Evolutionary conservation across 2,113 vertebrate genomes (phyloP).

Genomic region (Corythoichthys intestinalis): DNA sequence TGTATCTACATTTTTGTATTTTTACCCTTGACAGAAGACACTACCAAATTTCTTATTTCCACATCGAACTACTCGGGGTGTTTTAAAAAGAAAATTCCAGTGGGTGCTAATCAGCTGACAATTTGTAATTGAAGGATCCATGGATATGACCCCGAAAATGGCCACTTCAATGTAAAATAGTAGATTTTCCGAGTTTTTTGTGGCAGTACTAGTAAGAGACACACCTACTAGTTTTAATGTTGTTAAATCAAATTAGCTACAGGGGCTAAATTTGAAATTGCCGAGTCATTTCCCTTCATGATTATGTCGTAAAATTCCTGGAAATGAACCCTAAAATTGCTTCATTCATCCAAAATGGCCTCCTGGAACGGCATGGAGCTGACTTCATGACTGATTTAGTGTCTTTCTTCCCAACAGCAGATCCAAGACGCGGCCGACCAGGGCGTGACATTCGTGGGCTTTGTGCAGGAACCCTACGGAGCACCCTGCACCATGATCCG

Average conservation of each 20-base stretch:
- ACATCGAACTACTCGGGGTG: neutral
- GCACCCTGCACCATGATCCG: slow-evolving; percentile 56
- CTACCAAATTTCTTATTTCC: neutral
- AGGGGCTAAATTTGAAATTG: neutral
- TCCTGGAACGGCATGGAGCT: neutral
- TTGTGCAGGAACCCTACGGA: slow-evolving; percentile 81
- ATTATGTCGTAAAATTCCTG: too few relatives aligned
- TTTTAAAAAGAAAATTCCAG: neutral
- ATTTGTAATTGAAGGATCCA: neutral
- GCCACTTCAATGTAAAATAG: neutral
- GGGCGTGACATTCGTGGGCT: slow-evolving; percentile 89
- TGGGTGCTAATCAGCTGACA: neutral
- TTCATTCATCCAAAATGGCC: too few relatives aligned
- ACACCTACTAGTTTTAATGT: neutral
- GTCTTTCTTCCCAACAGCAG: slow-evolving; percentile 65
- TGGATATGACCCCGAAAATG: neutral
- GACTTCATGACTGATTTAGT: neutral
- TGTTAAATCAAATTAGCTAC: neutral
- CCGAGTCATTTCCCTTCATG: neutral
- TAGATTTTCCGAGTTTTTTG: neutral
- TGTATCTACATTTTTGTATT: too few relatives aligned
- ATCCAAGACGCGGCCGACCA: slow-evolving; percentile 91
- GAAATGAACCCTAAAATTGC: too few relatives aligned
- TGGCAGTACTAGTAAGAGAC: neutral
- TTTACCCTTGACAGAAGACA: too few relatives aligned